A percentile compares a stretch with the other conserved stretches of the same genome.
These are phyloP conservation scores for Uromys caudimaculatus DNA, from an alignment of 2,797 vertebrate genomes.

Conservation along the genomic window DNA sequence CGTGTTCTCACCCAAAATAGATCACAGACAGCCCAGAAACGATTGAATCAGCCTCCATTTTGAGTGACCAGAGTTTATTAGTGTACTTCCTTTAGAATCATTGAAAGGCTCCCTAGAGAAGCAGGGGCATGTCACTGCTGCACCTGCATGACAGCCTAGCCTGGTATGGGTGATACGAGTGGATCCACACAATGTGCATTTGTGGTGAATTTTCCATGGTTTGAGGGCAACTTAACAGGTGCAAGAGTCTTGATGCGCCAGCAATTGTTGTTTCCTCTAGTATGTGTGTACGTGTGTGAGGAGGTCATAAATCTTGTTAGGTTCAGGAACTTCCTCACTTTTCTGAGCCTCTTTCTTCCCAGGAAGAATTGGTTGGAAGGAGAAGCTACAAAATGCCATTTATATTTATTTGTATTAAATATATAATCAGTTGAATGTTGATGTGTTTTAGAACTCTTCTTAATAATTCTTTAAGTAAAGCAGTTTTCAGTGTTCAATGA, in stretches of 20 bases:
- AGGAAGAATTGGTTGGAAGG: neutral
- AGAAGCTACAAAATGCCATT: neutral
- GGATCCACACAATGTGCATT: neutral
- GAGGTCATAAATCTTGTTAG: neutral
- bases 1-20: neutral
- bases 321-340: neutral
- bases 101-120: neutral
- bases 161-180: neutral
- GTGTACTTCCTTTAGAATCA: neutral
- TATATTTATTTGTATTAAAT: neutral
- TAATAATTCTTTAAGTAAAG: neutral
- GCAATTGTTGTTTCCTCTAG: neutral
- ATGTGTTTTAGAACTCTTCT: neutral
- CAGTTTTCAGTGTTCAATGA: neutral
- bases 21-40: neutral
- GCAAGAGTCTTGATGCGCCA: accelerated
- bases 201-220: neutral
- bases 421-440: neutral
- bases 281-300: too few species aligned
- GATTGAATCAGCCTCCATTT: too few species aligned
- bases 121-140: accelerated
- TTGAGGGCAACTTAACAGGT: neutral
- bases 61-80: neutral
- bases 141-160: neutral
- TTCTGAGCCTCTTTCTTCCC: neutral